phyloP scores from a whole-genome alignment of 92 coral and sea anemone genomes.

The Actinostola sp. region DNA sequence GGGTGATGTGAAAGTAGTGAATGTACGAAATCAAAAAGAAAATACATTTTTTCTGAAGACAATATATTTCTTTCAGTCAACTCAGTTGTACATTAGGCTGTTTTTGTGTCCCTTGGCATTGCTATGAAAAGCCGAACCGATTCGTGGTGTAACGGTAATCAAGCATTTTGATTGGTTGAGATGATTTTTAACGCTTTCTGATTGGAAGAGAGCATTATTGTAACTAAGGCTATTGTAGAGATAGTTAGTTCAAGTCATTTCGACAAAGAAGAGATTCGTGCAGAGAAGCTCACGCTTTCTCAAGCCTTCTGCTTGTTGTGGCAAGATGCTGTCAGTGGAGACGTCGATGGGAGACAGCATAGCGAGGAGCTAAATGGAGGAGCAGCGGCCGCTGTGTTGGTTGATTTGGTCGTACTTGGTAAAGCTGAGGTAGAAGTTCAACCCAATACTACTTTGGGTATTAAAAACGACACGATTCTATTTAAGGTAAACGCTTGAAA shows the following conservation, averaged over 20 bases:
- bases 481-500: slow-evolving; percentile 28
- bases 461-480: neutral
- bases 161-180: too few relatives aligned
- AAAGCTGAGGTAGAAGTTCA: slow-evolving; percentile 42
- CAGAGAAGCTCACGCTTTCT: slow-evolving; percentile 61
- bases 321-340: slow-evolving; percentile 83
- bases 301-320: slow-evolving; percentile 85
- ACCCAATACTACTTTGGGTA: neutral
- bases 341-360: slow-evolving; percentile 63
- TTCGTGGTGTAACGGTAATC: too few relatives aligned
- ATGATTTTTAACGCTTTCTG: too few relatives aligned
- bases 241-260: slow-evolving; percentile 19
- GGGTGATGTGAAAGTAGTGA: too few relatives aligned
- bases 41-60: too few relatives aligned
- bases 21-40: too few relatives aligned
- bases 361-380: slow-evolving; percentile 39
- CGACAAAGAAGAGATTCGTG: slow-evolving; percentile 45
- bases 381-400: slow-evolving; percentile 62
- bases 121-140: too few relatives aligned
- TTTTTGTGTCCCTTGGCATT: too few relatives aligned
- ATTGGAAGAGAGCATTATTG: too few relatives aligned
- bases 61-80: too few relatives aligned
- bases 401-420: slow-evolving; percentile 67
- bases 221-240: slow-evolving; percentile 14
- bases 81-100: too few relatives aligned